These are phyloP conservation scores for Epicauta chinensis DNA, from an alignment of 1,140 invertebrate genomes.

Conservation along the genomic window DNA sequence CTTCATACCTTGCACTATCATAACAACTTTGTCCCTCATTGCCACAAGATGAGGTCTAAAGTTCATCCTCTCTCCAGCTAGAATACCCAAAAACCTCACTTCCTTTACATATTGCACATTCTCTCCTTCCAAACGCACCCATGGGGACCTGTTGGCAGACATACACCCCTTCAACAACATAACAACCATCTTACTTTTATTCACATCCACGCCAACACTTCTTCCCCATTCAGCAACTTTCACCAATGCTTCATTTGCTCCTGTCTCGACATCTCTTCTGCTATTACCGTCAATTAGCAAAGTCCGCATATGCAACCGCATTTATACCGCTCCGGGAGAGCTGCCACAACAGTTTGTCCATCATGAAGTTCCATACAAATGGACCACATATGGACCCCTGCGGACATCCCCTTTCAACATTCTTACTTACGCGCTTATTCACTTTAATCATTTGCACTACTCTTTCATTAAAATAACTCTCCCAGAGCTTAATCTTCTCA, in stretches of 20 bases:
- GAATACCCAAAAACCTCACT: conserved; percentile 1
- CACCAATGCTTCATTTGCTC: neutral
- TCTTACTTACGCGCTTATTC: no score
- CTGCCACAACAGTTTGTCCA: neutral
- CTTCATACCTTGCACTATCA: conserved; percentile 12
- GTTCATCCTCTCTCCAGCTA: neutral
- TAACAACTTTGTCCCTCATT: neutral
- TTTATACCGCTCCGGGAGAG: neutral
- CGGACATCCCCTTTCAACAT: conserved; percentile 19
- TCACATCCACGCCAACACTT: no score
- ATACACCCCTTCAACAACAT: no score
- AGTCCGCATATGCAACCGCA: neutral
- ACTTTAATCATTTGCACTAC: neutral
- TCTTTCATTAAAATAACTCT: conserved; percentile 1
- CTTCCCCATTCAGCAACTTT: no score
- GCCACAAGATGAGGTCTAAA: conserved; percentile 1
- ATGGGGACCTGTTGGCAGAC: no score
- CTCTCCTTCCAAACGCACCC: no score
- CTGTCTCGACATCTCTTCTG: conserved; percentile 25
- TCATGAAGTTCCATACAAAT: conserved; percentile 19
- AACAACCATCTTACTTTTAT: no score
- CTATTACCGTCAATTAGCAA: neutral
- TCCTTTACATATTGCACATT: no score
- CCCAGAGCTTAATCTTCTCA: neutral
- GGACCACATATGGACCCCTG: conserved; percentile 27